These are phyloP conservation scores for Phoenoteleia sp. DNA, from an alignment of 2,888 invertebrate genomes.

Conservation along the genomic window DNA sequence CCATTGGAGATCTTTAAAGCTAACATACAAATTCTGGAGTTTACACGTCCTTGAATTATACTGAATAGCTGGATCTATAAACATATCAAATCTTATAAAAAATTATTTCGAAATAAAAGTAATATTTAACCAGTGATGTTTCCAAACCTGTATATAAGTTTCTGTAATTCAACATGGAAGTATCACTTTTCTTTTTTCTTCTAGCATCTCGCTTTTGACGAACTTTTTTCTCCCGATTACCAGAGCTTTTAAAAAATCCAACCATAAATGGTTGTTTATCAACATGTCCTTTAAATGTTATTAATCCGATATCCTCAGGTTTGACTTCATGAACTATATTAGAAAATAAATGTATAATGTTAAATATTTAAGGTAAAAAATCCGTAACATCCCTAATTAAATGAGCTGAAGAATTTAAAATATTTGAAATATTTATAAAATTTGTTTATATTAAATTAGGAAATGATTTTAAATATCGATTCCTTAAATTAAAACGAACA, in stretches of 20 bases:
- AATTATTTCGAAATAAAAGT: too few relatives aligned
- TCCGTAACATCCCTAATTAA: too few relatives aligned
- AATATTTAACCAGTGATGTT: background rate
- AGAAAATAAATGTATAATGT: too few relatives aligned
- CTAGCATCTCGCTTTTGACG: constrained; percentile 88
- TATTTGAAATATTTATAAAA: too few relatives aligned
- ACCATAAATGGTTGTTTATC: constrained; percentile 97
- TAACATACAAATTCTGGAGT: constrained; percentile 96
- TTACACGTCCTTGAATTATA: constrained; percentile 92
- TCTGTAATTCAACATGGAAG: constrained; percentile 86
- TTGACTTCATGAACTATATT: constrained; percentile 93
- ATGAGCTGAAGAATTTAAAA: too few relatives aligned
- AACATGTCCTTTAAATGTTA: constrained; percentile 92
- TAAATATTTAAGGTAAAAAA: too few relatives aligned
- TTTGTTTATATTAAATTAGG: too few relatives aligned
- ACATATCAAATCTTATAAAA: background rate
- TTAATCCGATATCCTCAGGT: constrained; percentile 94
- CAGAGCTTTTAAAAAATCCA: constrained; percentile 93
- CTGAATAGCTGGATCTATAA: constrained; percentile 80
- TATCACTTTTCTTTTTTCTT: constrained; percentile 87
- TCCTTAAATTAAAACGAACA: too few relatives aligned
- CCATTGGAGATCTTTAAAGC: constrained; percentile 96
- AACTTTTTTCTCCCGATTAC: constrained; percentile 87
- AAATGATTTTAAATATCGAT: too few relatives aligned
- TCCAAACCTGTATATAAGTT: constrained; percentile 87